Base-by-base conservation (phyloP, 2,888 invertebrate genomes). In the Philopedon plagiatum region DNA sequence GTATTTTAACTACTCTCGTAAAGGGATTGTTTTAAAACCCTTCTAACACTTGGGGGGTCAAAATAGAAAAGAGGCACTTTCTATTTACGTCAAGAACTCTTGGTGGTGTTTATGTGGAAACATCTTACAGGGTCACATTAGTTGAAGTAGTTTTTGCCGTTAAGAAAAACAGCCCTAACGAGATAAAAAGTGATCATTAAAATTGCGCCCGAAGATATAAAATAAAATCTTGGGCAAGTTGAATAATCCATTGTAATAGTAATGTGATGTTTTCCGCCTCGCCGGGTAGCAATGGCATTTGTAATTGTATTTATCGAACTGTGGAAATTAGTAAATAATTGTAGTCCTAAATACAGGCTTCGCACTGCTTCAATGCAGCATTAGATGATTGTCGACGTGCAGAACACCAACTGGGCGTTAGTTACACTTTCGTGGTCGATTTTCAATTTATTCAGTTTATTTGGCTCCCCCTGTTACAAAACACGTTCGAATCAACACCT, bases 221-320 rank as follows among this genome's bases (percentile, higher is more conserved):
- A 70, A 72, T 69, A 72, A 75, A 77, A 76, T 76, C 76, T 77
- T 77, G 63, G 62, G 41, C 63, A 67, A 74, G 67, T 60, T 74
- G 74, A 71, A 74, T 75, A 71, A 76, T 76, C 75, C 66, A 76
- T 78, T 77, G 76, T 77, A 39, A 44, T 51, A 32, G 51, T 73
- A 75, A 78, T 75, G 77, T 78, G 77, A 77, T 77, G 76, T 78
- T 81, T 80, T 78, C 79, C 80, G 82, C 80, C 79, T 78, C 77
- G 79, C 64, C 80, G 82, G 71, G 39, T 79, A 76, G 80, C 80
- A 82, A 85, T 84, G 76, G 78, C 81, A 82, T 83, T 83, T 82
- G 84, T 82, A 84, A 84, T 83, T 81, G 84, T 83, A 84, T 83
- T 84, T 85, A 84, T 83, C 83, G 84, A 81, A 84, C 82, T 84